Conservation (phyloP, 2,113 vertebrate species). For the Progne subis region DNA sequence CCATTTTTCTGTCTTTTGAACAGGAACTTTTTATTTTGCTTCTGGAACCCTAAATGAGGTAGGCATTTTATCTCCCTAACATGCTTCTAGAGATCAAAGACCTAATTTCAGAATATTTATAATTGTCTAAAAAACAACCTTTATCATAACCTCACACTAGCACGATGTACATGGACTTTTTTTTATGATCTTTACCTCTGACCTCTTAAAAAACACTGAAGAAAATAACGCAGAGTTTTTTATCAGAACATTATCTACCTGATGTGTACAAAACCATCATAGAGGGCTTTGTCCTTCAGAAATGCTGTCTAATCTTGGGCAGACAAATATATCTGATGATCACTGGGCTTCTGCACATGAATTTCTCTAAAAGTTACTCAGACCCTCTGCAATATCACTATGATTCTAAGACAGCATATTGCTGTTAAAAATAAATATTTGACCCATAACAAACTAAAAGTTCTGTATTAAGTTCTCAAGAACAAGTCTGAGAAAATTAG, state of each 20-base stretch:
- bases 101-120: not conserved
- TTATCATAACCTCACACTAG: not conserved
- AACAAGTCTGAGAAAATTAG: not conserved
- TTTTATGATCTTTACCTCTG: not conserved
- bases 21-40: not conserved
- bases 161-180: accelerated
- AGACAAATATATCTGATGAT: not conserved
- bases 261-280: not conserved
- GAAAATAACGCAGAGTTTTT: not conserved
- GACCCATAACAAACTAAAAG: not conserved
- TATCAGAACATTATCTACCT: not conserved
- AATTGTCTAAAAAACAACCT: not conserved
- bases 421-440: not conserved
- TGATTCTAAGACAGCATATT: not conserved
- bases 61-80: not conserved
- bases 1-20: not conserved
- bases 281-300: not conserved
- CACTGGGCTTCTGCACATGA: not conserved
- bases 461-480: not conserved
- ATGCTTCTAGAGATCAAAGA: not conserved
- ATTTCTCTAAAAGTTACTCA: not conserved
- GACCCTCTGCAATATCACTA: not conserved
- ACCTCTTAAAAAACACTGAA: not conserved
- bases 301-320: not conserved
- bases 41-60: not conserved